phyloP scores from a whole-genome alignment of 1,140 invertebrate species.

The Agrilus planipennis region DNA sequence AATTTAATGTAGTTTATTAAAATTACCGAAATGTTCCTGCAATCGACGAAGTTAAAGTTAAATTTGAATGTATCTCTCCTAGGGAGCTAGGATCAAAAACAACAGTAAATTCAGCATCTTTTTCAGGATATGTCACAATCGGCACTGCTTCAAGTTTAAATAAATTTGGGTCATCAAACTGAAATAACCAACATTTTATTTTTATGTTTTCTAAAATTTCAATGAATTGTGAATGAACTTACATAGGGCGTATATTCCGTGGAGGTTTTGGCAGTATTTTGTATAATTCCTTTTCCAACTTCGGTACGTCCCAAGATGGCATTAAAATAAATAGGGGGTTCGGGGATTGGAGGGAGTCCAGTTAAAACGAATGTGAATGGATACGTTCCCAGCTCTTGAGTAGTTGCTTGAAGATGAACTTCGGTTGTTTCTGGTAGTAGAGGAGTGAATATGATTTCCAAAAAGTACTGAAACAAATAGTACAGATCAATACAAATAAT shows the following conservation, averaged over 20 bases:
- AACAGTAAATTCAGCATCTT: slow-evolving; percentile 10
- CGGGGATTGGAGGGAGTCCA: slow-evolving; percentile 11
- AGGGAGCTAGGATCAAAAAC: slow-evolving; percentile 18
- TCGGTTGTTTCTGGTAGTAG: slow-evolving; percentile 7
- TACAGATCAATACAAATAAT: slow-evolving; percentile 6
- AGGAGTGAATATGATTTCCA: slow-evolving; percentile 15
- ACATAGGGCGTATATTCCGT: not conserved
- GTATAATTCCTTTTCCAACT: slow-evolving; percentile 2
- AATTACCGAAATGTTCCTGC: slow-evolving; percentile 14
- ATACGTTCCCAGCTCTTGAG: slow-evolving; percentile 18
- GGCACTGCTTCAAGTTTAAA: slow-evolving; percentile 12
- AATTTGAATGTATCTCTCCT: slow-evolving; percentile 12
- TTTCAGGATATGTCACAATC: slow-evolving; percentile 4
- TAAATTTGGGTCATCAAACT: slow-evolving; percentile 15
- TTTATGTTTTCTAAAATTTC: not conserved
- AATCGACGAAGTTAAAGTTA: slow-evolving; percentile 14
- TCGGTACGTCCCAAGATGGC: slow-evolving; percentile 13
- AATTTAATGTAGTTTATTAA: not conserved
- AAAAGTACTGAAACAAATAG: slow-evolving; percentile 10
- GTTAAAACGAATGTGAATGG: slow-evolving; percentile 14
- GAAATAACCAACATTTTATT: slow-evolving; percentile 7
- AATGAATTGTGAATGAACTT: not conserved
- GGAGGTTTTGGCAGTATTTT: not conserved
- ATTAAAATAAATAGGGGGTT: slow-evolving; percentile 12
- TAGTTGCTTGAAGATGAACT: slow-evolving; percentile 11